A percentile compares a stretch with the other conserved stretches of the same genome.
Evolutionary conservation across 2,113 vertebrate genomes (phyloP).

Genomic region (Potamarius usumacintae): DNA sequence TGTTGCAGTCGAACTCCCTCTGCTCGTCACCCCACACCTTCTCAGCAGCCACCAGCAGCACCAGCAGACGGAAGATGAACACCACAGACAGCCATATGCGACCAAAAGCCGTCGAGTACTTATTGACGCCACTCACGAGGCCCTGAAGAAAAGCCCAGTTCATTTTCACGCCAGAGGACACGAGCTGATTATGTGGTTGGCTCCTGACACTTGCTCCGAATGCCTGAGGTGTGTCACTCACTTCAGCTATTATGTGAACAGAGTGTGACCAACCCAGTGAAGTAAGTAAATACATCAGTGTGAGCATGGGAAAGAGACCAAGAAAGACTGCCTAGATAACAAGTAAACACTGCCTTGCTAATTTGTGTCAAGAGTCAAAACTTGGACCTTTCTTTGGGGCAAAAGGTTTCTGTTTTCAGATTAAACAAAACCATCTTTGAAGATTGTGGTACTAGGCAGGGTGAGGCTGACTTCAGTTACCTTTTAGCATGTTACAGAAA

Average conservation of each 20-base stretch:
- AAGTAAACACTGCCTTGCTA: neutral
- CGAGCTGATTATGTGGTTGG: neutral
- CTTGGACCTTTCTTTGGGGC: neutral
- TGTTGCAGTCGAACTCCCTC: constrained; percentile 90
- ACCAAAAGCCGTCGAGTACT: constrained; percentile 87
- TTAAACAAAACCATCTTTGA: neutral
- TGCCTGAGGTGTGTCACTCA: constrained; percentile 31
- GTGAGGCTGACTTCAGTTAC: neutral
- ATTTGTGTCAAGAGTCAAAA: neutral
- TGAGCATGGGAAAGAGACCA: constrained; percentile 10
- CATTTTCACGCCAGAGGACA: constrained; percentile 67
- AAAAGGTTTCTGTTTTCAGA: neutral
- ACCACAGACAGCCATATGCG: constrained; percentile 89
- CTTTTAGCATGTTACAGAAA: neutral
- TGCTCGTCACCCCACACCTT: constrained; percentile 87
- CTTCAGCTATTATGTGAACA: constrained; percentile 31
- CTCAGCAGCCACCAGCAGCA: constrained; percentile 86
- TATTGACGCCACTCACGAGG: constrained; percentile 84
- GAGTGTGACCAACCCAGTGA: constrained; percentile 11
- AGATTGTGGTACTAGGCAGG: neutral
- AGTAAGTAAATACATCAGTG: constrained; percentile 18
- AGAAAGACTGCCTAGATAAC: neutral
- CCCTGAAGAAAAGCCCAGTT: constrained; percentile 83
- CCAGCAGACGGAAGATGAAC: constrained; percentile 88
- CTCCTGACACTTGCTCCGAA: neutral